A percentile compares a stretch with the other conserved stretches of the same genome.
phyloP scores from a whole-genome alignment of 2,797 vertebrate genomes.

The Rallus crepitans region DNA sequence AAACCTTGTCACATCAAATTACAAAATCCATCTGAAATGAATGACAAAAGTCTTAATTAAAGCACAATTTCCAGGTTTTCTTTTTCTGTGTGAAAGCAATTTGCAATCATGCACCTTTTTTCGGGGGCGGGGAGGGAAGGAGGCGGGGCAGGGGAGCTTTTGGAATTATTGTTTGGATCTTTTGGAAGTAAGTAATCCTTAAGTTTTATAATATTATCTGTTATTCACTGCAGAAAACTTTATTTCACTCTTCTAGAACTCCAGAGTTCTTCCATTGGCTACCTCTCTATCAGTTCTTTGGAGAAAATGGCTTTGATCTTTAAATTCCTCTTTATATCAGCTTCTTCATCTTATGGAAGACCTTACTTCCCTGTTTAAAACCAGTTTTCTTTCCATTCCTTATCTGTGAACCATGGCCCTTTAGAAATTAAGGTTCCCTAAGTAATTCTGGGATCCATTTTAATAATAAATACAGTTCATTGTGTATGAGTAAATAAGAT shows the following conservation, averaged over 20 bases:
- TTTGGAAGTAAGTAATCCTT: not conserved
- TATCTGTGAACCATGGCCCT: not conserved
- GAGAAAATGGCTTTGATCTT: slow-evolving; percentile 2
- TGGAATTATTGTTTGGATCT: not conserved
- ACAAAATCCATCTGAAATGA: not conserved
- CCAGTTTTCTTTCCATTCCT: not conserved
- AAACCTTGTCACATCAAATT: not conserved
- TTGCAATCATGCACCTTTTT: not conserved
- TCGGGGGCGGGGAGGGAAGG: not conserved
- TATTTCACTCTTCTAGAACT: not conserved
- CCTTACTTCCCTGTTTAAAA: not conserved
- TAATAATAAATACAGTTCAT: not conserved
- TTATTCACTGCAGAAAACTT: not conserved
- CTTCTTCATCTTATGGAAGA: not conserved
- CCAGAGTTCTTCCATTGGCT: not conserved
- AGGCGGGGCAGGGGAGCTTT: not conserved
- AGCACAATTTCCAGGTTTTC: not conserved
- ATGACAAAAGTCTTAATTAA: not conserved
- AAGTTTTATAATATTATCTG: not conserved
- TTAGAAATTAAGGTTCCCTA: not conserved
- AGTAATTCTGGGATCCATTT: not conserved
- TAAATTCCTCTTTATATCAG: not conserved
- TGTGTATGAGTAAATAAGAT: not conserved
- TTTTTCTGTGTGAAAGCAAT: not conserved
- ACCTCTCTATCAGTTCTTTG: not conserved